Base-by-base conservation (phyloP, 2,888 invertebrate genomes). In the Pandemis corylana region DNA sequence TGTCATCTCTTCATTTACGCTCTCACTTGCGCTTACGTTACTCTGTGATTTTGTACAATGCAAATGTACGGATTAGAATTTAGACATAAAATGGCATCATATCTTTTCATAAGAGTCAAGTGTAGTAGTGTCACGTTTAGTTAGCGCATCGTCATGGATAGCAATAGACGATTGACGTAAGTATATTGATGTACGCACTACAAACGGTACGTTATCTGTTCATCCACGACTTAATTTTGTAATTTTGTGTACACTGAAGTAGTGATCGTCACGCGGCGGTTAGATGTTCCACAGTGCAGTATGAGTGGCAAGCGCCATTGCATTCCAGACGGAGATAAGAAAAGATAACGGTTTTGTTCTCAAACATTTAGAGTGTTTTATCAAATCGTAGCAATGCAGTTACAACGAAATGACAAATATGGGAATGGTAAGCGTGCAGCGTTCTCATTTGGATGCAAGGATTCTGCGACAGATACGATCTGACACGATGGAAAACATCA, bases 281-380 rank as follows among this genome's bases (percentile, higher is more conserved):
- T 6, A 15, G 53, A 49, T 44, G 69, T 61, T 70, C 49, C 15
- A 64, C 56, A 69, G 61, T 74, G 69, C 69, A 74, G 69, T 12
- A 49, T 49, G n/a, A 53, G 49, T 64, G 64, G 44, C 53, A 69
- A 69, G 68, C 69, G 69, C 65, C 65, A 70, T 65, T 69, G 65
- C 74, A 74, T 74, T 70, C 74, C 74, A 61, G 20, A 49, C 65
- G 15, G 59, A 59, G 74, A 74, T 74, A 74, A 74, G 65, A 61
- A 20, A 51, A 74, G 69, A 74, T 70, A 70, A 74, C 51, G 61
- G 69, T 28, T 69, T 65, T 65, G 69, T 74, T 61, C 49, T 66
- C 44, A 74, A 69, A 74, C 65, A 74, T 74, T 74, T 70, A 28
- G 49, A 69, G 74, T 74, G 68, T 72, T 70, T 74, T 74, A 74